These are phyloP conservation scores for Drosophila nr. perissopoda DNA, from an alignment of 2,888 invertebrate genomes.

Conservation along the genomic window DNA sequence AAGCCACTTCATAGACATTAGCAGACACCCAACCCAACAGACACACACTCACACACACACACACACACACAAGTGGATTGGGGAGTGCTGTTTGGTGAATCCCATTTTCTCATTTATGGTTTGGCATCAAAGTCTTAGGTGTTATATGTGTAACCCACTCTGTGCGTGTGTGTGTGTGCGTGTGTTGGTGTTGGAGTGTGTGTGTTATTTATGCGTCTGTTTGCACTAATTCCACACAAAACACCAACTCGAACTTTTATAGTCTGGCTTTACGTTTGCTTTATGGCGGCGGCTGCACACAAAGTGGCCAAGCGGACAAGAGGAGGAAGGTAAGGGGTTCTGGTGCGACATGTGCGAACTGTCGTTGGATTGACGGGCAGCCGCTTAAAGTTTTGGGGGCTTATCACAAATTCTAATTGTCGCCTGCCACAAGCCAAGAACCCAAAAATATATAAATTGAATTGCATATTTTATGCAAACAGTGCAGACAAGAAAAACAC, in stretches of 20 bases:
- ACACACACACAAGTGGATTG: not conserved
- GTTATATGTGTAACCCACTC: slow-evolving; percentile 30
- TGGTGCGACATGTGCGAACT: slow-evolving; percentile 26
- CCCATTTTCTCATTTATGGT: slow-evolving; percentile 11
- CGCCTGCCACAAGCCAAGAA: slow-evolving; percentile 57
- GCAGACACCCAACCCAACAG: slow-evolving; percentile 40
- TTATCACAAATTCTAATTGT: slow-evolving; percentile 80
- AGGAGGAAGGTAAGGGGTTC: not conserved
- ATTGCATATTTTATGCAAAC: slow-evolving; percentile 79
- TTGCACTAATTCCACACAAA: slow-evolving; percentile 71
- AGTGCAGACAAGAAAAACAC: slow-evolving; percentile 44
- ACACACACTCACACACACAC: not conserved
- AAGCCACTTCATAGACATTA: slow-evolving; percentile 73
- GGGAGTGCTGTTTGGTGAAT: slow-evolving; percentile 4
- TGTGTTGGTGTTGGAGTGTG: slow-evolving; percentile 23
- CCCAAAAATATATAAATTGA: slow-evolving; percentile 71
- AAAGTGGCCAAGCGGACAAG: slow-evolving; percentile 6
- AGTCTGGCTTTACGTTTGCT: slow-evolving; percentile 50
- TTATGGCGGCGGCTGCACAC: slow-evolving; percentile 44
- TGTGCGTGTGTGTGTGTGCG: slow-evolving; percentile 23
- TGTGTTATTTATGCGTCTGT: slow-evolving; percentile 79
- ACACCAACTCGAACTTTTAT: slow-evolving; percentile 38
- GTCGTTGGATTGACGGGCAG: slow-evolving; percentile 56
- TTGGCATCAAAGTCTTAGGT: slow-evolving; percentile 70
- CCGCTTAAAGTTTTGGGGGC: slow-evolving; percentile 60